Conservation (phyloP, 2,797 vertebrate species). For the Pelodytes ibericus region DNA sequence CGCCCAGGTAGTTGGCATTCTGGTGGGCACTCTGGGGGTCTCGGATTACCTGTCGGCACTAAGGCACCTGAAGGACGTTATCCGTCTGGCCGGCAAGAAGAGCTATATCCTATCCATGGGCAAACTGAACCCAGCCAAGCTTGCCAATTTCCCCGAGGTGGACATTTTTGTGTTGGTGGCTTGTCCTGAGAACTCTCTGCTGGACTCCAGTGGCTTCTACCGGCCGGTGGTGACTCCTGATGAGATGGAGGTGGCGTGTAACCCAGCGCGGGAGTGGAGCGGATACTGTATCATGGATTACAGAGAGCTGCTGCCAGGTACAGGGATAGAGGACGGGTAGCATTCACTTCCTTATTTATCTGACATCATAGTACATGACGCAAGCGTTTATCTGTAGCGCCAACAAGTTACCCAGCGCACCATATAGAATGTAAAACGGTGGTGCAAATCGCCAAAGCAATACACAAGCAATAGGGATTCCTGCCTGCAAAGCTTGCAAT, state of each 20-base stretch:
- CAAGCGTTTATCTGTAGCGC: too few relatives aligned
- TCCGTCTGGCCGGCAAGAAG: slow-evolving; percentile 84
- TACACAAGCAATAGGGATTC: too few relatives aligned
- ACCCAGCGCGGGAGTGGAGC: slow-evolving; percentile 84
- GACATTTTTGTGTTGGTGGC: slow-evolving; percentile 92
- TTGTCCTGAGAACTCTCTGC: slow-evolving; percentile 88
- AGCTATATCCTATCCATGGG: slow-evolving; percentile 92
- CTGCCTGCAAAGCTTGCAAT: too few relatives aligned
- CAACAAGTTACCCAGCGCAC: too few relatives aligned
- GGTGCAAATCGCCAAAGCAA: too few relatives aligned
- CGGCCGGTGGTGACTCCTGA: slow-evolving; percentile 86
- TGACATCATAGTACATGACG: too few relatives aligned
- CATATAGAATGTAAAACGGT: too few relatives aligned
- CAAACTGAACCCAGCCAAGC: slow-evolving; percentile 89
- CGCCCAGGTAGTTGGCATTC: slow-evolving; percentile 86
- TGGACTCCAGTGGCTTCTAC: slow-evolving; percentile 84
- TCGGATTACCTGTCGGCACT: slow-evolving; percentile 80
- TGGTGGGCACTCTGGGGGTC: slow-evolving; percentile 90
- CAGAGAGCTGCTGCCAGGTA: slow-evolving; percentile 87
- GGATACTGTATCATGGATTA: slow-evolving; percentile 90
- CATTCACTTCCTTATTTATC: too few relatives aligned
- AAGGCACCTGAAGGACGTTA: slow-evolving; percentile 80
- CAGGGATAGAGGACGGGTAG: background rate
- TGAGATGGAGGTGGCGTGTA: slow-evolving; percentile 96
- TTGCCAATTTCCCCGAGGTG: slow-evolving; percentile 94